Base-by-base conservation (phyloP, 1,140 invertebrate species). In the Leptinotarsa defecta region DNA sequence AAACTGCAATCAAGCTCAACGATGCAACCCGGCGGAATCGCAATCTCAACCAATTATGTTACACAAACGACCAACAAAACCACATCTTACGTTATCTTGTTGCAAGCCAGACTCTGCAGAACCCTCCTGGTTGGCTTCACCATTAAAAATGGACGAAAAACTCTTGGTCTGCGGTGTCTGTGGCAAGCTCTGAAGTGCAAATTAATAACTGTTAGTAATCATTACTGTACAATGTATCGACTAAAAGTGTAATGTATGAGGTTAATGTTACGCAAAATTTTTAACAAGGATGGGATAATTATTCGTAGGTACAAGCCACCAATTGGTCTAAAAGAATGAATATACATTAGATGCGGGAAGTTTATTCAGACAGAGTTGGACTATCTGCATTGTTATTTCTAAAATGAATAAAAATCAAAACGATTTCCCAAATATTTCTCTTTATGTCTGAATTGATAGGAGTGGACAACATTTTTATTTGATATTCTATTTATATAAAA, bases 121-220 rank as follows among this genome's bases (percentile, higher is more conserved):
- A 69, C 73, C 78, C 64, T 83, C 82, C 64, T 80, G 81, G 64
- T 77, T 72, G 48, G 77, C 65, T 68, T 84, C 83, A 24, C 81
- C 80, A 49, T 82, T 81, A 73, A 82, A 84, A 65, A 81, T 78
- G 6, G 76, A 74, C 19, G 82, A 79, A 71, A 81, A 84, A 77
- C 78, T 83, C 76, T 84, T 84, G 43, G 78, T 82, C 73, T 82
- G 83, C n/a, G 83, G 83, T 43, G 83, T 84, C 77, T 84, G 83
- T 20, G 83, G 83, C 72, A 84, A 79, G 74, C 83, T 84, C 83
- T 84, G 72, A 67, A 72, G 64, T 75, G 62, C 62, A 64, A 62
- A 68, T 57, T 69, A 63, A 17, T 67, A 77, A 65, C 49, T 67
- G 48, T 34, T 70, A 74, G 48, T 69, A 48, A 20, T 69, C 20